Conservation (phyloP, 2,113 vertebrate species). For the Irena cyanogastra region DNA sequence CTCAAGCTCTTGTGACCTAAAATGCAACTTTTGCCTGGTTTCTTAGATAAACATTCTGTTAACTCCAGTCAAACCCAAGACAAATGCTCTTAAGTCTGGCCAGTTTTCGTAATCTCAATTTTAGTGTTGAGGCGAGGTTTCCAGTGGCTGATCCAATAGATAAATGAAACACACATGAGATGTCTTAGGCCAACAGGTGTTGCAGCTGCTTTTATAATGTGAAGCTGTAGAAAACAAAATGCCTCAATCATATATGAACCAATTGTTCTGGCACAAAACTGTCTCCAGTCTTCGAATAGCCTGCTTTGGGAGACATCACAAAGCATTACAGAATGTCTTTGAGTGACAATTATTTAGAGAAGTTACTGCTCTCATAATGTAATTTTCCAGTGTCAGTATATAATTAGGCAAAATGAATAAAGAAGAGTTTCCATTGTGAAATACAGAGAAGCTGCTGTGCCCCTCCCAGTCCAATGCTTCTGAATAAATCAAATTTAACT, state of each 20-base stretch:
- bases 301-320: slow-evolving; percentile 1
- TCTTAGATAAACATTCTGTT: slow-evolving; percentile 2
- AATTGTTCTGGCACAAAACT: not conserved
- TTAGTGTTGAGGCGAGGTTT: slow-evolving; percentile 5
- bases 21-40: slow-evolving; percentile 17
- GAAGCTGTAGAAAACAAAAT: slow-evolving; percentile 7
- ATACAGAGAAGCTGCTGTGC: slow-evolving; percentile 4
- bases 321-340: slow-evolving; percentile 7
- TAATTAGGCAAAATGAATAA: slow-evolving; percentile 59
- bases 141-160: not conserved
- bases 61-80: not conserved
- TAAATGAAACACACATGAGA: slow-evolving; percentile 15
- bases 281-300: not conserved
- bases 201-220: not conserved
- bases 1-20: not conserved
- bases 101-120: not conserved
- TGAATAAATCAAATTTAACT: slow-evolving; percentile 59
- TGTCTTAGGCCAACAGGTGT: slow-evolving; percentile 31
- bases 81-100: slow-evolving; percentile 5
- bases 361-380: slow-evolving; percentile 35
- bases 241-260: not conserved
- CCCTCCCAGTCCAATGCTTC: slow-evolving; percentile 38
- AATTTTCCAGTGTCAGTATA: slow-evolving; percentile 44
- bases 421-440: slow-evolving; percentile 46
- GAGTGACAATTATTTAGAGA: slow-evolving; percentile 48